Evolutionary conservation across 1,140 invertebrate genomes (phyloP), one percentile per base, ranked within the genome.

Genomic region (Heliothis subflexa): DNA sequence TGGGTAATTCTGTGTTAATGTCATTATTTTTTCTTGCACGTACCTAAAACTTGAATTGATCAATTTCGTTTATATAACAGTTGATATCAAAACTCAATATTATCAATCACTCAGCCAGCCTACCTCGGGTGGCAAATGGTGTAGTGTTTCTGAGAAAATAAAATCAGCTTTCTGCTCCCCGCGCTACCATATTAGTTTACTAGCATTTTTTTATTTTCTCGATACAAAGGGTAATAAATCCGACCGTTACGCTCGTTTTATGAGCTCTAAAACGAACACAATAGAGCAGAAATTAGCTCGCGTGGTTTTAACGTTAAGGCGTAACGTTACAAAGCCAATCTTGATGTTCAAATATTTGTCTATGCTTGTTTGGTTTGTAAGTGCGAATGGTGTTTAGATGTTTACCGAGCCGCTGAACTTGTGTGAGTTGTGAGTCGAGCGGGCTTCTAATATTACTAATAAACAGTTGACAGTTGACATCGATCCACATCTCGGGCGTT

Each of bases 321-420:
- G 71, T 88, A 87, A 85, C 72, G 85, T 86, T 86, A 85, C 85
- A 86, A 86, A 89, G 86, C 79, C 91, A 90, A 91, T 92, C 87
- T 88, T 79, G 76, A 81, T 83, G 90, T 91, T 94, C 89, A 92
- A 93, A 94, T 94, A 94, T 94, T 94, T 93, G 89, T 88, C 75
- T 91, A 89, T 85, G 88, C 88, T 83, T 93, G 92, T 93, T 94
- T 93, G 90, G 81, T 92, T 90, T 91, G 91, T 93, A 93, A 93
- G 92, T 94, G 90, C 90, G 91, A 94, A 94, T 94, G 91, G 91
- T 91, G 89, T 91, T 94, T 91, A 91, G 86, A 86, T 93, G 91
- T 94, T 93, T 92, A 89, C 91, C 78, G 80, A 89, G 90, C 89
- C 87, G 88, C 89, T 89, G 88, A 91, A 91, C 89, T 90, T 90